A percentile compares a stretch with the other conserved stretches of the same genome.
These are phyloP conservation scores for Thereuonema tuberculata DNA, from an alignment of 1,140 invertebrate species.

Conservation along the genomic window DNA sequence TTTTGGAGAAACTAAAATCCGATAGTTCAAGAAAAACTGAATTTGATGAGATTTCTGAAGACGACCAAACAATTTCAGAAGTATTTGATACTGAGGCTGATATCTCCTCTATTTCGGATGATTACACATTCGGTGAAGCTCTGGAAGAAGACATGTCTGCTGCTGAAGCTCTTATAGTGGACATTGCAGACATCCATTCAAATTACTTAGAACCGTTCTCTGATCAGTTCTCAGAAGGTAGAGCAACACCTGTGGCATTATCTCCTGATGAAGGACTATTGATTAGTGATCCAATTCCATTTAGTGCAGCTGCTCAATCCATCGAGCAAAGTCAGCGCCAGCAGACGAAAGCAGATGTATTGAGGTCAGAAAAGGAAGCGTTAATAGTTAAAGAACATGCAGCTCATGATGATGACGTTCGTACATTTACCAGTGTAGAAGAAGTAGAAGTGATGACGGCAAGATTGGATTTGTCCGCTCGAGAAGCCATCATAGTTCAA, in stretches of 20 bases:
- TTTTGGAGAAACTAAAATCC: no score
- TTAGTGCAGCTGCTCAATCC: no score
- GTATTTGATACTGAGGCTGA: conserved; percentile 17
- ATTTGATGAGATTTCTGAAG: background rate
- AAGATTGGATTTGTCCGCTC: no score
- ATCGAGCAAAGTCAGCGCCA: no score
- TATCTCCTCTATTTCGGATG: background rate
- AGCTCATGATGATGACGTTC: no score
- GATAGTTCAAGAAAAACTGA: no score
- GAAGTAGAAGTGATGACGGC: no score
- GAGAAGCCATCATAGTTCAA: background rate
- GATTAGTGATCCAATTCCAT: no score
- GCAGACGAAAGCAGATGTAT: background rate
- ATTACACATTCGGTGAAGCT: background rate
- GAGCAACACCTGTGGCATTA: conserved; percentile 3
- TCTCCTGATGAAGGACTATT: no score
- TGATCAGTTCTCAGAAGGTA: background rate
- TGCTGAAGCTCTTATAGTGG: background rate
- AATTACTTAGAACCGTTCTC: background rate
- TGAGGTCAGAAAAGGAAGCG: background rate
- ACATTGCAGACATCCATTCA: background rate
- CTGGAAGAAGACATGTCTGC: background rate
- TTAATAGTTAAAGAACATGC: background rate
- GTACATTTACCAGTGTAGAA: no score
- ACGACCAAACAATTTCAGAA: conserved; percentile 11